Evolutionary conservation across 2,797 vertebrate genomes (phyloP).

Genomic region (Rhabdomys pumilio): DNA sequence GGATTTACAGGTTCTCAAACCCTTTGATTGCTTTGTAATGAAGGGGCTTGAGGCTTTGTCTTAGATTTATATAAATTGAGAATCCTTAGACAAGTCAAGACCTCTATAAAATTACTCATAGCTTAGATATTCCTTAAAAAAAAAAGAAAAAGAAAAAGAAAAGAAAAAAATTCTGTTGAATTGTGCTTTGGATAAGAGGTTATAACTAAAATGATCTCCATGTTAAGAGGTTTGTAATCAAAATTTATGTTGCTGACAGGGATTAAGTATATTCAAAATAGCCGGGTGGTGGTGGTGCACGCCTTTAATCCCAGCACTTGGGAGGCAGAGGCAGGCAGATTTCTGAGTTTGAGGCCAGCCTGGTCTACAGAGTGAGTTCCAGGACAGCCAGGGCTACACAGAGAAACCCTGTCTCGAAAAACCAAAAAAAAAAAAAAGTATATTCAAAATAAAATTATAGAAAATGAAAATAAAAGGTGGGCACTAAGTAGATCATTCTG

Average conservation of each 20-base stretch:
- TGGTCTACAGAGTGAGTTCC: too few relatives aligned
- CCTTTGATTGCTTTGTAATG: not conserved
- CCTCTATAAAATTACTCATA: not conserved
- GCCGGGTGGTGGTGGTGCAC: too few relatives aligned
- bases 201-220: constrained; percentile 16
- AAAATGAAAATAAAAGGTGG: not conserved
- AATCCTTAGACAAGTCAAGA: constrained; percentile 15
- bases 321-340: too few relatives aligned
- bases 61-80: not conserved
- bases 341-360: too few relatives aligned
- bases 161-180: constrained; percentile 2
- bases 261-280: not conserved
- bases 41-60: not conserved
- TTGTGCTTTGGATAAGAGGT: not conserved
- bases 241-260: not conserved
- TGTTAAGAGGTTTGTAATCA: not conserved
- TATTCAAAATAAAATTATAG: not conserved
- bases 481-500: not conserved
- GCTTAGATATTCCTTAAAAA: not conserved
- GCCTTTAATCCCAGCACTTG: too few relatives aligned
- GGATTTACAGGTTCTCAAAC: not conserved
- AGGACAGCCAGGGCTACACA: too few relatives aligned
- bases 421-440: not conserved
- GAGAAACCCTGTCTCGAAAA: too few relatives aligned
- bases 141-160: not conserved